phyloP scores from a whole-genome alignment of 1,140 invertebrate genomes.

The Caenorhabditis remanei region DNA sequence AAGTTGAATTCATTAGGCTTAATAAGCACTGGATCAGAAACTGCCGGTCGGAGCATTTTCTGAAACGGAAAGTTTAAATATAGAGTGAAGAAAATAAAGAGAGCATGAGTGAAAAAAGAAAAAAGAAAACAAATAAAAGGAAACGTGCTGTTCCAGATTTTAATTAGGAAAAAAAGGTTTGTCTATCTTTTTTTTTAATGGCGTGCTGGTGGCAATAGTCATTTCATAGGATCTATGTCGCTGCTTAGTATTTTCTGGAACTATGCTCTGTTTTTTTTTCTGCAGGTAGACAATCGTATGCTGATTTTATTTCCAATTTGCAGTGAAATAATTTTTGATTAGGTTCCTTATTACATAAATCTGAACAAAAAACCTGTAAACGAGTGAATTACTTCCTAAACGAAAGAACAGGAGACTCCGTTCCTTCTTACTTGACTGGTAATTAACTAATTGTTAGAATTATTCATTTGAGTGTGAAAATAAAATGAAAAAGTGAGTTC shows the following conservation, averaged over 20 bases:
- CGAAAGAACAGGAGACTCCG: neutral
- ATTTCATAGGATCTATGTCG: too few relatives aligned
- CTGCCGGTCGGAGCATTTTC: slow-evolving; percentile 18
- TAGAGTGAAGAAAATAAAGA: neutral
- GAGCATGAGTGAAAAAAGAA: neutral
- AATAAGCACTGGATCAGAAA: slow-evolving; percentile 32
- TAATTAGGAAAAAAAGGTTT: neutral
- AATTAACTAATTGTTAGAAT: neutral
- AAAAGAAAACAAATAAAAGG: neutral
- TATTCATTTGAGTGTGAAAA: neutral
- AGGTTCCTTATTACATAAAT: neutral
- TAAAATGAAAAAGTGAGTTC: neutral
- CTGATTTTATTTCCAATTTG: slow-evolving; percentile 5
- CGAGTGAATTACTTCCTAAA: neutral
- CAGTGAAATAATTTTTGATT: slow-evolving; percentile 4
- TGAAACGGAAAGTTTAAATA: neutral
- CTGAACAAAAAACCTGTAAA: neutral
- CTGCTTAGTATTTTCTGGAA: neutral
- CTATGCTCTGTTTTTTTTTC: neutral
- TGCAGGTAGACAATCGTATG: neutral
- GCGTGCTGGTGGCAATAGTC: neutral
- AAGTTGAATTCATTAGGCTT: slow-evolving; percentile 25
- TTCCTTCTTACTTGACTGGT: neutral
- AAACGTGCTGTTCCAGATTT: slow-evolving; percentile 45
- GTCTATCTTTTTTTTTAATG: neutral